phyloP scores from a whole-genome alignment of 2,797 vertebrate genomes.

The Lithobates pipiens region DNA sequence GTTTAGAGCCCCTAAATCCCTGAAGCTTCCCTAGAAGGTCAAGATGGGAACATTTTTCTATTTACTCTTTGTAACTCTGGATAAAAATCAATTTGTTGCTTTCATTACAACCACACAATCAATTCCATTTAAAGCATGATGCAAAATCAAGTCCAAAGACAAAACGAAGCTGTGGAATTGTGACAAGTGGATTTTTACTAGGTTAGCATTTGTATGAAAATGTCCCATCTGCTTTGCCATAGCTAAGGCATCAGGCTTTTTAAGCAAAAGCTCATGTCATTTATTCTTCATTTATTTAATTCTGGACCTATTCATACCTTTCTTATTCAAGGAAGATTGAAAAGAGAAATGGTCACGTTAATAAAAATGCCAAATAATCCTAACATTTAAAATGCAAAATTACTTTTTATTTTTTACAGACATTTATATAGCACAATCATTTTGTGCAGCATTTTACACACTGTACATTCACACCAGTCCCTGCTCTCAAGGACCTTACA shows the following conservation, averaged over 20 bases:
- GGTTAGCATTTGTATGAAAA: neutral
- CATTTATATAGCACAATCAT: too few species aligned
- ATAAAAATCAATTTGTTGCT: slow-evolving; percentile 81
- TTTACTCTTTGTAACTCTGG: slow-evolving; percentile 78
- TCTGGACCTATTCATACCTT: neutral
- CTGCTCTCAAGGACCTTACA: too few species aligned
- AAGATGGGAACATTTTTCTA: slow-evolving; percentile 78
- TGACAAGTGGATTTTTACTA: slow-evolving; percentile 43
- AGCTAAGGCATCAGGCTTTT: neutral
- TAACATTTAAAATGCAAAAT: neutral
- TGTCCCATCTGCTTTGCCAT: neutral
- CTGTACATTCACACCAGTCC: too few species aligned
- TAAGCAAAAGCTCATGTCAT: neutral
- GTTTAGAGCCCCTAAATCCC: slow-evolving; percentile 73
- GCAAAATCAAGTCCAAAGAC: slow-evolving; percentile 80
- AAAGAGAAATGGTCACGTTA: neutral
- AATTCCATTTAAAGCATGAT: slow-evolving; percentile 81
- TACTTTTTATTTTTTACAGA: too few species aligned
- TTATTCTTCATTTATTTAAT: neutral
- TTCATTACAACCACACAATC: slow-evolving; percentile 82
- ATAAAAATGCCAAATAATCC: neutral
- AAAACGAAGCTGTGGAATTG: slow-evolving; percentile 73
- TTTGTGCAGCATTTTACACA: too few species aligned
- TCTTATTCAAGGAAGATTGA: neutral
- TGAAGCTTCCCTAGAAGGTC: slow-evolving; percentile 76